Evolutionary conservation across 2,797 vertebrate species (phyloP), one percentile per base, ranked within the genome.

Genomic region (Tokudaia muenninki): DNA sequence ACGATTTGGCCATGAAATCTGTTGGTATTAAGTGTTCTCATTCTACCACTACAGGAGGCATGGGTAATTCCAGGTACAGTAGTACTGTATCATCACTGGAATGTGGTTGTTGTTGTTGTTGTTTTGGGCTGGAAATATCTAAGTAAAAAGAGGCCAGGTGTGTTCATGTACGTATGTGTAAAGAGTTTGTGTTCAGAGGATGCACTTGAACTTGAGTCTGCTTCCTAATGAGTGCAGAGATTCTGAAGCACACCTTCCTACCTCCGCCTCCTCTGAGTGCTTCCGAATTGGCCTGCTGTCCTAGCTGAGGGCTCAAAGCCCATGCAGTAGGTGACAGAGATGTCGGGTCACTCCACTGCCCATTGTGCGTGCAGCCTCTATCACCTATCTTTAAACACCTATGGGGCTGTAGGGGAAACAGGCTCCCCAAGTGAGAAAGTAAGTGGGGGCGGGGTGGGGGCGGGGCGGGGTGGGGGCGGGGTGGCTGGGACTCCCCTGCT

Each of bases 1-100:
- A 41, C 19, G 72, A 78, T 92, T 92, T 94, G 93, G 77, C 74
- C 8, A 26, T 75, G 91, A 50, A 84, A 70, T 74, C 87, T 83
- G 2, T 75, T 78, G 44, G 65, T 92, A 50, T 91, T 79, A 14
- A n/a, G 31, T 87, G 31, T 52, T 87, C 67, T 94, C 79, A 41
- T 34, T 63, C 17, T 74, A 16, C 1, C 1, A 2, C 47, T 37
- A 22, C 89, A 94, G 72, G 72, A 79, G 59, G 47, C 47, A 26
- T 13, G 50, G 80, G 10, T 88, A 82, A 34, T 61, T 29, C 14
- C 29, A 16, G 19, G 79, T 52, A 77, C 17, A 41, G 22, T 72
- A 24, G 65, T 31, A 34, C 1, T 44, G 26, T 14, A 47, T 59
- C 16, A 29, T 8, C 55, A 52, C 88, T 67, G 50, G 63, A 87